Evolutionary conservation across 2,888 invertebrate genomes (phyloP), one percentile per base, ranked within the genome.

Genomic region (Xylota sylvarum): DNA sequence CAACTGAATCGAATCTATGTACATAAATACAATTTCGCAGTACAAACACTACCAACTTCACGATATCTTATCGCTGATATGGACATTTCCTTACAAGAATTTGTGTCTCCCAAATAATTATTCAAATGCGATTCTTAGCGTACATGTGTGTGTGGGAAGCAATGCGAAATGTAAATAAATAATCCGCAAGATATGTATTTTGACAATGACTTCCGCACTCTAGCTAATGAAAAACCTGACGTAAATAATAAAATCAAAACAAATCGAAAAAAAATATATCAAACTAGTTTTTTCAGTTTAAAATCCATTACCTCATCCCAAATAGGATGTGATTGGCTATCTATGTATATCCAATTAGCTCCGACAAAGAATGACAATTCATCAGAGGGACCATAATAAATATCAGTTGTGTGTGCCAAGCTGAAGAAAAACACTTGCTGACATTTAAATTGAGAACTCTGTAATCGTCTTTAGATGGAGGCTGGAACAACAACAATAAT

Each of bases 141-240:
- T 43, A 23, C 9, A 10, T 10, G n/a, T 35, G 30, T 37, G 10
- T 50, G 56, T 65, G 56, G 56, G 46, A 46, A 62, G 40, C 32
- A 30, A 30, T 30, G 30, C 58, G 27, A 76, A 64, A 64, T 73
- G 43, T 65, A 60, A 80, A 80, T 67, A 79, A 79, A 73, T 73
- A 73, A 65, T 73, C 58, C 64, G 56, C 43, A 23, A 65, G 50
- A 80, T 65, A n/a, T n/a, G n/a, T n/a, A 79, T 64, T 64, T 73
- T 50, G 58, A 58, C 62, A 56, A 52, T 46, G 23, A 55, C 56
- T 65, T 73, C 80, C 73, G 72, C 30, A 60, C 72, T 50, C 19
- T 1, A 2, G 65, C 50, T 80, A 67, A 80, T 80, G 65, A 64
- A 65, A 65, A 65, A 80, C 46, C 72, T 56, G 64, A 73, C 58